Evolutionary conservation across 1,140 invertebrate genomes (phyloP), one percentile per base, ranked within the genome.

Genomic region (Bombus turneri): DNA sequence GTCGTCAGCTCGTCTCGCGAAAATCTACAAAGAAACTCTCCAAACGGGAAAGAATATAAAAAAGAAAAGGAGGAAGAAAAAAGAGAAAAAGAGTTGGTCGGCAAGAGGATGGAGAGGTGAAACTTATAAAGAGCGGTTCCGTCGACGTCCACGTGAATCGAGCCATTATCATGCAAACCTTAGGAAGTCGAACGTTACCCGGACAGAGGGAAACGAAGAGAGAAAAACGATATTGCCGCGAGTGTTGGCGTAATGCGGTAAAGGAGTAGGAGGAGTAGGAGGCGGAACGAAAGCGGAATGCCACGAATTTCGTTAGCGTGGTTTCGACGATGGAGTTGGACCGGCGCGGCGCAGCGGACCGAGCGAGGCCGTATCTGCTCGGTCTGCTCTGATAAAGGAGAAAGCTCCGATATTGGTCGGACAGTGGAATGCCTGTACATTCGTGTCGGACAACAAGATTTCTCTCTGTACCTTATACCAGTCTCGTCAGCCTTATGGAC

Each of bases 381-480:
- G 64, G 87, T 77, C 82, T 75, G 72, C 71, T 64, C 74, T 53
- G 89, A 84, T 83, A 81, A 90, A 79, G 75, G 83, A 76, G 85
- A 83, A 88, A 82, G 88, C 86, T 75, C 79, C 86, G 87, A 92
- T 91, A 91, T 87, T 85, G 83, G 81, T 89, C 90, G 74, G 87
- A 87, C 82, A 86, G 86, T 89, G 87, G 89, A 91, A 92, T 91
- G 91, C 86, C 78, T 79, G 66, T 81, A 81, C 25, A 83, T 87
- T 92, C 89, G 85, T 74, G 89, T 90, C 85, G 82, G 85, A 89
- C 87, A 92, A 90, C 86, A 81, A 89, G 89, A 91, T 91, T 91
- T 91, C 89, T 87, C 86, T 74, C 69, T 80, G 80, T 90, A 89
- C 85, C 77, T 86, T 89, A 84, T 81, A 84, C 77, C 77, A 78